phyloP scores from a whole-genome alignment of 2,888 invertebrate genomes.

The Labia minor region DNA sequence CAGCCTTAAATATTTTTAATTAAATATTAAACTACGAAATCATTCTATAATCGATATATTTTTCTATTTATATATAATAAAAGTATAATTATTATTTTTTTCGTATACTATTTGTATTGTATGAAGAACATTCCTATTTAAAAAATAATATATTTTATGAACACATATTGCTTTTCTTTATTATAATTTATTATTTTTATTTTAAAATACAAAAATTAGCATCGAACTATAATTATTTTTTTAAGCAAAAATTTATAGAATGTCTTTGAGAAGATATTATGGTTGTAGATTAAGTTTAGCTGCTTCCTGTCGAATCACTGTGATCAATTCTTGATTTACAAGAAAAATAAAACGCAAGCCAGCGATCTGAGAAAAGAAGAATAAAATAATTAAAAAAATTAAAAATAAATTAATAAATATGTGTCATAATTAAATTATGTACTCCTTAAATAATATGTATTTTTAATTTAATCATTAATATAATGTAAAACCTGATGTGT shows the following conservation, averaged over 20 bases:
- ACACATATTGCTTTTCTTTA: neutral
- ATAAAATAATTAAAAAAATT: neutral
- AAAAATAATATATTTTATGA: constrained; percentile 16
- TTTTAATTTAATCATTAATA: too few species aligned
- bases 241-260: too few species aligned
- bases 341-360: constrained; percentile 86
- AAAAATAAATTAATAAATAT: neutral
- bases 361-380: constrained; percentile 53
- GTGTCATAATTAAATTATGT: neutral
- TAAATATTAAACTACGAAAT: neutral
- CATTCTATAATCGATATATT: neutral
- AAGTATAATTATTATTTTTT: neutral
- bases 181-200: neutral
- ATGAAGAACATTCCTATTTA: constrained; percentile 14
- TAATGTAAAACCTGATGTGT: too few species aligned
- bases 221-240: too few species aligned
- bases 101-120: neutral
- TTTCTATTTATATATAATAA: neutral
- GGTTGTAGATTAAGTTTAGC: constrained; percentile 57
- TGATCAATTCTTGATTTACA: constrained; percentile 83
- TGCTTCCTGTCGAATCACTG: constrained; percentile 78
- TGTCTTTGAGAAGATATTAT: too few species aligned
- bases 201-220: too few species aligned
- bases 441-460: too few species aligned
- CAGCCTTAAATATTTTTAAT: neutral